phyloP scores from a whole-genome alignment of 2,797 vertebrate species.

The Falco biarmicus region DNA sequence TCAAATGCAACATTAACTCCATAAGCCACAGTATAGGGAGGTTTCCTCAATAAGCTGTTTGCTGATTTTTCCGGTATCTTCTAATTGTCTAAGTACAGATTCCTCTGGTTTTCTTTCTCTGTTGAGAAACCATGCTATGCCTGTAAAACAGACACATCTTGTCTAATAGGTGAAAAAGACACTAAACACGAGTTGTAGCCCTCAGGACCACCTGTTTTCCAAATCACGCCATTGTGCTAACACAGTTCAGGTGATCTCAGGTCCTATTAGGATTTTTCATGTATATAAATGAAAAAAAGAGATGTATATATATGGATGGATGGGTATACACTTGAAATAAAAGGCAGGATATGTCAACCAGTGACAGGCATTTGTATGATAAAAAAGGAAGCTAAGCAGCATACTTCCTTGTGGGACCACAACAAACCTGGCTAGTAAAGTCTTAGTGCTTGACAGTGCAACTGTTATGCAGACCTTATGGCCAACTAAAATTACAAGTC shows the following conservation, averaged over 20 bases:
- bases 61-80: neutral
- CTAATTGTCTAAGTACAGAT: neutral
- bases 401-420: neutral
- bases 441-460: neutral
- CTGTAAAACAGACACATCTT: slow-evolving; percentile 1
- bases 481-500: neutral
- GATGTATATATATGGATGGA: accelerated
- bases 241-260: neutral
- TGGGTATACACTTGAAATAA: neutral
- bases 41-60: neutral
- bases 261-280: neutral
- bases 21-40: neutral
- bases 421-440: neutral
- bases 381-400: neutral
- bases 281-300: neutral
- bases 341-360: neutral
- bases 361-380: neutral
- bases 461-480: neutral
- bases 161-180: slow-evolving; percentile 17
- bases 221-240: neutral
- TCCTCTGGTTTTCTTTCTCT: neutral
- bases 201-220: neutral
- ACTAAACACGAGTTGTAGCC: neutral
- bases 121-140: neutral
- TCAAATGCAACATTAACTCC: neutral